These are phyloP conservation scores for Amiota minor DNA, from an alignment of 2,888 invertebrate genomes.

Conservation along the genomic window DNA sequence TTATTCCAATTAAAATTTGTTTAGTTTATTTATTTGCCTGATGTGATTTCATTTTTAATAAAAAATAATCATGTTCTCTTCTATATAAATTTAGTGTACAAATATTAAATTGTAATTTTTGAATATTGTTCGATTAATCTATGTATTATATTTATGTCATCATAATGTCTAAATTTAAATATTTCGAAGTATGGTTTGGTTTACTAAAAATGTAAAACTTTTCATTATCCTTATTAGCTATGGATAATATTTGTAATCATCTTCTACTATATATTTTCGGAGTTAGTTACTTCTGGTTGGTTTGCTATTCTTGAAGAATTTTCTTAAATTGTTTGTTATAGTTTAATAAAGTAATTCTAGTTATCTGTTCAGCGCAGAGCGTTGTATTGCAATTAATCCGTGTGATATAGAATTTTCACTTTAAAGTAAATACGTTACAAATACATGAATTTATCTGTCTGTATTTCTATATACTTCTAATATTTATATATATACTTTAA, in stretches of 20 bases:
- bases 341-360: constrained; percentile 33
- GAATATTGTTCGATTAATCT: neutral
- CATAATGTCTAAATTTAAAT: constrained; percentile 62
- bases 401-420: constrained; percentile 60
- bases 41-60: neutral
- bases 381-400: constrained; percentile 59
- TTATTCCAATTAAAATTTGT: too few relatives aligned
- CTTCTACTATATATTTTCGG: neutral
- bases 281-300: neutral
- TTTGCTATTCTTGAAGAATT: constrained; percentile 24
- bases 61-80: neutral
- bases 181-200: constrained; percentile 57
- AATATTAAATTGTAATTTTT: neutral
- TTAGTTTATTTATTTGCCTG: neutral
- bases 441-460: neutral
- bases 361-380: constrained; percentile 55
- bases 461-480: constrained; percentile 43
- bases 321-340: constrained; percentile 34
- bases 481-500: too few relatives aligned
- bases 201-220: constrained; percentile 57
- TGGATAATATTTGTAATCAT: constrained; percentile 25
- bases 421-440: constrained; percentile 41
- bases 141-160: constrained; percentile 36
- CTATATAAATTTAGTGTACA: too few relatives aligned
- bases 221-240: constrained; percentile 57